phyloP scores from a whole-genome alignment of 2,888 invertebrate genomes.

The Gymnosoma rotundatum region DNA sequence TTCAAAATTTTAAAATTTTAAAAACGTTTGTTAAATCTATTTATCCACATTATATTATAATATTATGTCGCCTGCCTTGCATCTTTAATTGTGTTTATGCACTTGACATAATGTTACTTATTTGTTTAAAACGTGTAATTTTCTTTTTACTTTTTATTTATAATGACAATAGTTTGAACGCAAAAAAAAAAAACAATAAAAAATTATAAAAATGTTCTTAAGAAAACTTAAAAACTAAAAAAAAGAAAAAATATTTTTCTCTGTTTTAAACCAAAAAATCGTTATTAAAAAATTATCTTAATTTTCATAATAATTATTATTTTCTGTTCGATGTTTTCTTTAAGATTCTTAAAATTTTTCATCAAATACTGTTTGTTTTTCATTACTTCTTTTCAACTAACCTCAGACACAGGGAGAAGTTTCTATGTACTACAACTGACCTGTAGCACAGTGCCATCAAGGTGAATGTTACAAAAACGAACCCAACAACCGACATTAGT shows the following conservation, averaged over 20 bases:
- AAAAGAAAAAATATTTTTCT: constrained; percentile 53
- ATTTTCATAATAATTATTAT: constrained; percentile 56
- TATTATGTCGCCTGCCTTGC: neutral
- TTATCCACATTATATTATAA: too few species aligned
- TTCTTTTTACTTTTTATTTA: constrained; percentile 23
- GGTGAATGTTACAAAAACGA: constrained; percentile 99
- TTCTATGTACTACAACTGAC: constrained; percentile 99
- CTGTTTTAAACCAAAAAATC: constrained; percentile 69
- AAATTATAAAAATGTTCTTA: constrained; percentile 2
- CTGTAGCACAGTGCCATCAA: constrained; percentile 99
- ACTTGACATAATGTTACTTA: neutral
- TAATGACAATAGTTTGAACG: constrained; percentile 50
- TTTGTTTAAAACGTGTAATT: constrained; percentile 2
- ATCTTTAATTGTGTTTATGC: constrained; percentile 1
- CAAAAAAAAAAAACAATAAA: constrained; percentile 19
- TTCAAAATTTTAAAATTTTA: too few species aligned
- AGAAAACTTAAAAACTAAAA: constrained; percentile 55
- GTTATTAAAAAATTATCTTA: constrained; percentile 69
- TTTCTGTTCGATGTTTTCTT: constrained; percentile 53
- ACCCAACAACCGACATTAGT: constrained; percentile 99
- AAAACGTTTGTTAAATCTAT: too few species aligned
- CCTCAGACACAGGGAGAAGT: constrained; percentile 99
- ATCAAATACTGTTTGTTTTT: constrained; percentile 78
- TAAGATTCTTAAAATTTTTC: constrained; percentile 60
- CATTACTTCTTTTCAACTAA: constrained; percentile 94